A percentile compares a stretch with the other conserved stretches of the same genome.
phyloP scores from a whole-genome alignment of 2,797 vertebrate genomes.

The Apogon hyalosoma region DNA sequence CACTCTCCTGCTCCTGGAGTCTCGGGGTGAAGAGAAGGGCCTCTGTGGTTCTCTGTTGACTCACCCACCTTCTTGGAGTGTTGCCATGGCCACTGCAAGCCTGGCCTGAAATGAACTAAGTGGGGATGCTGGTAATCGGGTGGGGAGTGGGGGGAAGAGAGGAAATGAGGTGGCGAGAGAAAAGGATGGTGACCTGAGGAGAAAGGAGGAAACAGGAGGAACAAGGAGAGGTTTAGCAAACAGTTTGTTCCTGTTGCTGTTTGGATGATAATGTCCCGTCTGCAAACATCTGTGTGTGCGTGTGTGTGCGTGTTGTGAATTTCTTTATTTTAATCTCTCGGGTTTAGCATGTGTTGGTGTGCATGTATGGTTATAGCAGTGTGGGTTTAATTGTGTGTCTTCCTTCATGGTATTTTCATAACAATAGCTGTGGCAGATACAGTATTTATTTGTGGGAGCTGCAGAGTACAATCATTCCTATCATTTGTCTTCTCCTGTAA shows the following conservation, averaged over 20 bases:
- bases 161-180: constrained; percentile 40
- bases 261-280: constrained; percentile 28
- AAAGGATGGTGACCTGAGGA: constrained; percentile 30
- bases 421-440: constrained; percentile 53
- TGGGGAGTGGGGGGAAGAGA: constrained; percentile 18
- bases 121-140: constrained; percentile 44
- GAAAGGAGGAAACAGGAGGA: constrained; percentile 16
- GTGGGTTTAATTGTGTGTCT: constrained; percentile 47
- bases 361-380: constrained; percentile 42
- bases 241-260: constrained; percentile 43
- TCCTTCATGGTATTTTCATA: constrained; percentile 63
- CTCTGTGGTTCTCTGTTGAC: constrained; percentile 64
- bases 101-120: constrained; percentile 65
- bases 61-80: constrained; percentile 64
- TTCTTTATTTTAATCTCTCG: constrained; percentile 6
- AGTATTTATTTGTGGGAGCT: constrained; percentile 59
- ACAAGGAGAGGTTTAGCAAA: constrained; percentile 45
- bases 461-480: constrained; percentile 32
- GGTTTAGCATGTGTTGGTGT: constrained; percentile 32
- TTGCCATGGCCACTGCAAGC: constrained; percentile 66
- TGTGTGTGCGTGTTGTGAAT: constrained; percentile 1
- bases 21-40: constrained; percentile 44
- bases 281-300: constrained; percentile 23
- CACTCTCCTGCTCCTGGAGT: constrained; percentile 36
- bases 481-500: constrained; percentile 36